These are phyloP conservation scores for Aphelenchoides bicaudatus DNA, from an alignment of 2,888 invertebrate genomes.

Conservation along the genomic window DNA sequence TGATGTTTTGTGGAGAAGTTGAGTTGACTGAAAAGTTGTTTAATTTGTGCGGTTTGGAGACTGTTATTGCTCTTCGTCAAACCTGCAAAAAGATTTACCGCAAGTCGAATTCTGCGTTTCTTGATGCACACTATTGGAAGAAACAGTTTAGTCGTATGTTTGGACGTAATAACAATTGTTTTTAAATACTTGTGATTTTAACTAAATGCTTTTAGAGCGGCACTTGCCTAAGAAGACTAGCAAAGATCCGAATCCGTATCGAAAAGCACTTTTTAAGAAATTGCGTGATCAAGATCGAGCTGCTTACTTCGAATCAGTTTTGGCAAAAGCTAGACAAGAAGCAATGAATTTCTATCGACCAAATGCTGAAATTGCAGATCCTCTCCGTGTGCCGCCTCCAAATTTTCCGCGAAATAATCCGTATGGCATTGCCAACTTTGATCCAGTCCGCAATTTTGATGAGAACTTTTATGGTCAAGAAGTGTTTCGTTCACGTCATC, in stretches of 20 bases:
- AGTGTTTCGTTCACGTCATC: background rate
- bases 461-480: conserved; percentile 1
- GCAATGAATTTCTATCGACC: background rate
- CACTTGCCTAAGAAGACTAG: background rate
- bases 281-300: background rate
- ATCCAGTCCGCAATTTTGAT: background rate
- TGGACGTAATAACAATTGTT: background rate
- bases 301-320: background rate
- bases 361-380: background rate
- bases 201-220: background rate
- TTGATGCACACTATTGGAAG: conserved; percentile 3
- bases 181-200: background rate
- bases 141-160: background rate
- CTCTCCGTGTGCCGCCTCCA: background rate
- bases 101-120: conserved; percentile 1
- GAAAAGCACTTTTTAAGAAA: background rate
- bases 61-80: background rate
- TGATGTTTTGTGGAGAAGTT: background rate
- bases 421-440: background rate
- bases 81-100: background rate
- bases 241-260: background rate
- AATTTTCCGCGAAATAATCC: background rate
- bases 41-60: background rate
- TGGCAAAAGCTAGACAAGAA: too few species aligned
- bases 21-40: background rate